Evolutionary conservation across 1,140 invertebrate genomes (phyloP), one percentile per base, ranked within the genome.

Genomic region (Saccostrea glomerata): DNA sequence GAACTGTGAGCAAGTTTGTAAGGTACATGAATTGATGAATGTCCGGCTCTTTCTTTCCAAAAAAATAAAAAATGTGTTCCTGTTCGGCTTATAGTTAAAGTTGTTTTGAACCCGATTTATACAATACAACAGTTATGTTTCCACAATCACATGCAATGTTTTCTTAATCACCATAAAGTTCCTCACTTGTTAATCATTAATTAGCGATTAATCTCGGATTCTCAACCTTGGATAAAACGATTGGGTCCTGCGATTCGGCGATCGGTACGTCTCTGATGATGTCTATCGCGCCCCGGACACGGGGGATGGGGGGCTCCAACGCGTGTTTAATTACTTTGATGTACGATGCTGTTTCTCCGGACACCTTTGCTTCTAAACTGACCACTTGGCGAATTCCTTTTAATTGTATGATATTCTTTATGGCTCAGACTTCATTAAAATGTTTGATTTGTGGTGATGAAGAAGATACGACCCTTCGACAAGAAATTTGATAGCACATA

Each of bases 401-500:
- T 73, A 73, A 73, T 73, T 73, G 70, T 73, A 30, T 36, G 70
- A 36, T 73, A 73, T 73, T 36, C 30, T 73, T 73, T 73, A 73
- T 73, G 70, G 70, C n/a, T 25, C 23, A 25, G 70, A 30, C 70
- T 73, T 73, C 70, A 73, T 73, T 73, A 73, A 47, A 73, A 73
- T 73, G 70, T 73, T 73, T 73, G 70, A 73, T 73, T 73, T 73
- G 70, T 30, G 13, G 70, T 25, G 70, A 73, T 73, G 70, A 73
- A 36, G 70, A 36, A 73, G 25, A 25, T 23, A 73, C 70, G 25
- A 36, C 70, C 70, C 70, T 6, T 36, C 25, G 30, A 73, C 25
- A 73, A 73, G 70, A 73, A 73, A 73, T 73, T 73, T 73, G 70
- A 73, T 73, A 23, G 70, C 23, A 73, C 70, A 73, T 73, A 73